Evolutionary conservation across 1,140 invertebrate species (phyloP), one percentile per base, ranked within the genome.

Genomic region (Ganaspis sp.): DNA sequence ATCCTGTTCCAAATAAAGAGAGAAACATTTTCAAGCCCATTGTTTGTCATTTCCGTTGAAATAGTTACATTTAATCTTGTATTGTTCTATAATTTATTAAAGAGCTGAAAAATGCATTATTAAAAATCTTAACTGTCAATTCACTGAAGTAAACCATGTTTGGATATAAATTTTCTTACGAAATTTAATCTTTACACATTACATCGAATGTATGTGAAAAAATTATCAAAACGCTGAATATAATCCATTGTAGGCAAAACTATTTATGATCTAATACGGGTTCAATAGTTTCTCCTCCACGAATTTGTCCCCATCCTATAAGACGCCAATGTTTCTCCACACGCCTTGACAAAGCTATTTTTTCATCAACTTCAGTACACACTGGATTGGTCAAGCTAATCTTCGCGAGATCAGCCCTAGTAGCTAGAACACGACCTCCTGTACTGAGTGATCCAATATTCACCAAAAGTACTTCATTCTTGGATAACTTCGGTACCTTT

Each of bases 261-360:
- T 87, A 88, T 74, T 90, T 90, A 34, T 85, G 83, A 69, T 90
- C 88, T 15, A 89, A 80, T 23, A 91, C 85, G 9, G 96, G 96
- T 90, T 96, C 94, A 83, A 98, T 97, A 58, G 97, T 97, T 84
- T 95, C 95, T 74, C 98, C 97, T 86, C 97, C 95, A 87, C 96
- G 94, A 91, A 99, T 99, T 88, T 98, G 96, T 78, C 98, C 98
- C 98, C 98, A 99, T 81, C 98, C 98, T 90, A 99, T 99, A 82
- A 99, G 94, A 91, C 99, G 95, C 99, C 99, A 99, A 94, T 99
- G 98, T 89, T 99, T 99, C 83, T 99, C 99, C 53, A 99, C 97
- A 92, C 98, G 94, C 87, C 99, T 94, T 89, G 98, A 99, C 3
- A 99, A 93, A 9, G 99, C 99, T 86, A 99, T 99, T 90, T 99